phyloP scores from a whole-genome alignment of 2,888 invertebrate species.

The Hirtodrosophila trivittata region DNA sequence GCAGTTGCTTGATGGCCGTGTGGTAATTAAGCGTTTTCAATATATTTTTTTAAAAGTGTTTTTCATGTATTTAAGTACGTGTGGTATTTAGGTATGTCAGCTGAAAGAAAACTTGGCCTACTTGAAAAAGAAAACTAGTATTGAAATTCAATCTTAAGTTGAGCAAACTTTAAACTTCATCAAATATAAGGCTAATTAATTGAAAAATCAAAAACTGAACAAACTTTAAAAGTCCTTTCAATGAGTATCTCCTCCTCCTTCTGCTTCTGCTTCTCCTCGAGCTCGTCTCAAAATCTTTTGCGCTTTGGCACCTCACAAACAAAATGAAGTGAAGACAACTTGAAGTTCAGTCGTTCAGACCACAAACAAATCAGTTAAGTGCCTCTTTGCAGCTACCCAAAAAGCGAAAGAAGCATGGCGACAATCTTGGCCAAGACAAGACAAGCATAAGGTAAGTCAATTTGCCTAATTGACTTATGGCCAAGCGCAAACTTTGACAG shows the following conservation, averaged over 20 bases:
- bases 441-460: conserved; percentile 53
- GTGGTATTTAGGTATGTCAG: no score
- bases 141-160: no score
- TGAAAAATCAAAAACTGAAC: conserved; percentile 3
- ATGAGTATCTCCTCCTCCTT: conserved; percentile 39
- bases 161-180: no score
- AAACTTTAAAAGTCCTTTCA: conserved; percentile 31
- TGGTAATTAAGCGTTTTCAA: no score
- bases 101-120: no score
- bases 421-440: conserved; percentile 34
- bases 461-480: conserved; percentile 77
- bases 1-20: no score
- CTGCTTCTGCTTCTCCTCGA: conserved; percentile 1
- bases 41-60: no score
- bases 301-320: conserved; percentile 61
- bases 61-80: no score
- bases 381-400: conserved; percentile 27
- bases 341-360: conserved; percentile 36
- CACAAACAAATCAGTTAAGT: conserved; percentile 77
- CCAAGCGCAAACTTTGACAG: conserved; percentile 56
- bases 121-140: no score
- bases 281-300: conserved; percentile 27
- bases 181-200: conserved; percentile 36
- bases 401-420: conserved; percentile 22
- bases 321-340: conserved; percentile 43